These are phyloP conservation scores for Pangasius macronema DNA, from an alignment of 2,797 vertebrate species.

Conservation along the genomic window DNA sequence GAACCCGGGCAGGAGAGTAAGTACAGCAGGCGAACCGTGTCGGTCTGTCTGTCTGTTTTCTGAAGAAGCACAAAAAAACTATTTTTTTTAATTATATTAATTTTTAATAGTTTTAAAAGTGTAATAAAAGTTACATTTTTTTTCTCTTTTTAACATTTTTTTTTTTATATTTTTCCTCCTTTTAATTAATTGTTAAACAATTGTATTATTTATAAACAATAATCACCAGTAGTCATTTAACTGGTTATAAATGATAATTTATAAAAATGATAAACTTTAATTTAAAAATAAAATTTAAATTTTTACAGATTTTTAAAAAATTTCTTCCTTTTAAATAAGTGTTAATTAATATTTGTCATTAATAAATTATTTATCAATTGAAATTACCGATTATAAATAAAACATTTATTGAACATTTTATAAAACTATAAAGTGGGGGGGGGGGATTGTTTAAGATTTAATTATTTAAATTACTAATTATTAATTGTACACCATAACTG, in stretches of 20 bases:
- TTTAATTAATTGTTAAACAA: neutral
- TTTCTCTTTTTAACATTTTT: neutral
- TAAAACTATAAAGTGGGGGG: neutral
- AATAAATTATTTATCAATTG: neutral
- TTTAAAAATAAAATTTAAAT: too few relatives aligned
- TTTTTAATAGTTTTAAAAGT: too few relatives aligned
- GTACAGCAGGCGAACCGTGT: slow-evolving; percentile 56
- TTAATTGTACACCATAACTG: neutral
- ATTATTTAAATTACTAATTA: neutral
- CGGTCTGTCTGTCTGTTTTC: neutral
- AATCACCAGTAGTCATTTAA: neutral
- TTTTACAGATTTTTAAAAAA: neutral
- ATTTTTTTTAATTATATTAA: too few relatives aligned
- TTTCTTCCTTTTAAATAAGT: neutral
- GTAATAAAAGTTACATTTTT: neutral
- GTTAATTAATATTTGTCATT: too few relatives aligned
- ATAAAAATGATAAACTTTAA: too few relatives aligned
- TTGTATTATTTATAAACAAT: neutral
- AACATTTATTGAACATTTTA: neutral
- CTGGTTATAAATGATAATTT: neutral
- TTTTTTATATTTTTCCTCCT: too few relatives aligned
- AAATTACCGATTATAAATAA: neutral
- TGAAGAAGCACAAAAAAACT: neutral
- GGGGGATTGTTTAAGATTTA: neutral
- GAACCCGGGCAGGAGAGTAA: slow-evolving; percentile 90